Evolutionary conservation across 2,797 vertebrate genomes (phyloP).

Genomic region (Myotis pilosus): DNA sequence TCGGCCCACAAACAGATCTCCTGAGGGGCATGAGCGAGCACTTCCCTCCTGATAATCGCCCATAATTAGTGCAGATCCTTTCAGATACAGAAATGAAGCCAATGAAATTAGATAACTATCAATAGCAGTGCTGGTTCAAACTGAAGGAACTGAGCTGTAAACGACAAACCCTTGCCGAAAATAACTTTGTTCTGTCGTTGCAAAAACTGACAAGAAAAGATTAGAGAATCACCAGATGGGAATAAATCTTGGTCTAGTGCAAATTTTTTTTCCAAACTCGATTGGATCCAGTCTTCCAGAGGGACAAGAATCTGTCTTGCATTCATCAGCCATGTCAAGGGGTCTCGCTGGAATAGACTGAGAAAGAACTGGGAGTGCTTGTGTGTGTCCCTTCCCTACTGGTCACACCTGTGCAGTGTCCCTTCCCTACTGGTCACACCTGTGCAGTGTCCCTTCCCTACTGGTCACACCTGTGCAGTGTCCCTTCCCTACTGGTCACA

Average conservation of each 20-base stretch:
- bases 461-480: background rate
- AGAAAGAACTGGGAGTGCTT: background rate
- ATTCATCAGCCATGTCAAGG: background rate
- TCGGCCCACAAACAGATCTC: conserved; percentile 58
- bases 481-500: background rate
- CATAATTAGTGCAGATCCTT: conserved; percentile 71
- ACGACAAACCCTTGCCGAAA: conserved; percentile 63
- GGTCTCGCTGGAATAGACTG: background rate
- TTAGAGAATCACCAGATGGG: conserved; percentile 51
- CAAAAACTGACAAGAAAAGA: conserved; percentile 57
- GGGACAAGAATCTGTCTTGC: background rate
- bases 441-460: background rate
- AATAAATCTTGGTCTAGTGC: conserved; percentile 49
- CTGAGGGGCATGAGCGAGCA: conserved; percentile 38
- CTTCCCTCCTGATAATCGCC: conserved; percentile 55
- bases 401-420: background rate
- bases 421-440: too few relatives aligned
- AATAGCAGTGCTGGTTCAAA: conserved; percentile 61
- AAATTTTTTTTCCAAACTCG: background rate
- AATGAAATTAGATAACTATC: conserved; percentile 65
- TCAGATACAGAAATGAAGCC: conserved; percentile 75
- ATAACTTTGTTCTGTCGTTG: conserved; percentile 61
- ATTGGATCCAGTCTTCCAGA: background rate
- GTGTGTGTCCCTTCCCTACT: background rate
- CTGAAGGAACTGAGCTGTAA: conserved; percentile 58